A percentile compares a stretch with the other conserved stretches of the same genome.
Evolutionary conservation across 2,113 vertebrate genomes (phyloP).

Genomic region (Amphilophus citrinellus): DNA sequence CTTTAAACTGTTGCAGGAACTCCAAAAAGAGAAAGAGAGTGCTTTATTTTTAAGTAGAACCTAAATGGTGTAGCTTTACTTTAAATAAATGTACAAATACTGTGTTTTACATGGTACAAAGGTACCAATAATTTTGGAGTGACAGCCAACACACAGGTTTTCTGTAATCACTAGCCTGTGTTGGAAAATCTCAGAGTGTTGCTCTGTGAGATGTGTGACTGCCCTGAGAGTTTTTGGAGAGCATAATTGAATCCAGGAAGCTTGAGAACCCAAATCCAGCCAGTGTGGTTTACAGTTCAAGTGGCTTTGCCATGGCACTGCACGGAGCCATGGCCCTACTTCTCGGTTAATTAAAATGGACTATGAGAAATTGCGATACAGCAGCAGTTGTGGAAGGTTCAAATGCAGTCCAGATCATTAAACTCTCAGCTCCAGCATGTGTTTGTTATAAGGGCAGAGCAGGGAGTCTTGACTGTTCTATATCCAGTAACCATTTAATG

Average conservation of each 20-base stretch:
- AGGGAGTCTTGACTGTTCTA: background rate
- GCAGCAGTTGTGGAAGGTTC: slow-evolving; percentile 22
- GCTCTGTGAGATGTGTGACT: slow-evolving; percentile 7
- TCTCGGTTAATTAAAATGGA: slow-evolving; percentile 50
- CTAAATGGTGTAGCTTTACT: background rate
- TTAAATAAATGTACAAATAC: background rate
- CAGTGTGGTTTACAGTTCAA: slow-evolving; percentile 57
- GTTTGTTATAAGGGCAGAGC: slow-evolving; percentile 40
- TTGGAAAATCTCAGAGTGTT: slow-evolving; percentile 10
- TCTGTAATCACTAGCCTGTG: background rate
- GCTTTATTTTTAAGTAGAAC: background rate
- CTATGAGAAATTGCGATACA: slow-evolving; percentile 28
- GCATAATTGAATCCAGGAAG: slow-evolving; percentile 64
- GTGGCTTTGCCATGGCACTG: slow-evolving; percentile 47
- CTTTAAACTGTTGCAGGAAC: background rate
- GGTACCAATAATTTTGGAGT: background rate
- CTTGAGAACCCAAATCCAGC: slow-evolving; percentile 52
- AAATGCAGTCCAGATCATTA: slow-evolving; percentile 37
- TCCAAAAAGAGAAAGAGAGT: background rate
- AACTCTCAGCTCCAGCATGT: slow-evolving; percentile 33
- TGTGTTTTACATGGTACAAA: background rate
- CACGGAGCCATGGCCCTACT: slow-evolving; percentile 3
- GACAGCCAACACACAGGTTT: background rate
- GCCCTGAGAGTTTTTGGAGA: slow-evolving; percentile 34
- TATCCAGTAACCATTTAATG: background rate